Evolutionary conservation across 2,888 invertebrate species (phyloP).

Genomic region (Plutella xylostella): DNA sequence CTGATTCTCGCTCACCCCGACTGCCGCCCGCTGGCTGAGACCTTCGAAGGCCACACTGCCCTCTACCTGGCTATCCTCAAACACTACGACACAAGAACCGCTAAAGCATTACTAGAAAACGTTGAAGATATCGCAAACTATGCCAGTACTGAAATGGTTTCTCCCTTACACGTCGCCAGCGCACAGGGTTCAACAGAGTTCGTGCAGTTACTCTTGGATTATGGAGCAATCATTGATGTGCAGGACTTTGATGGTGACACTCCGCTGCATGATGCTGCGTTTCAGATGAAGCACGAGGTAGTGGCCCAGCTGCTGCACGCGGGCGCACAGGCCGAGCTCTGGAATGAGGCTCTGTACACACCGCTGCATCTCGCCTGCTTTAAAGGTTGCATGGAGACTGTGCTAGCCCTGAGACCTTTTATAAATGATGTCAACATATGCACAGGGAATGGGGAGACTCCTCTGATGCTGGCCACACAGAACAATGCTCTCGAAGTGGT

Average conservation of each 20-base stretch:
- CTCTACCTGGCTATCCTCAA: slow-evolving; percentile 53
- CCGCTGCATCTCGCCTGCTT: slow-evolving; percentile 58
- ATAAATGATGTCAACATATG: slow-evolving; percentile 43
- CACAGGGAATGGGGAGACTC: slow-evolving; percentile 40
- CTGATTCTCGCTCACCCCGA: slow-evolving; percentile 42
- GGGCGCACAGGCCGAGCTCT: slow-evolving; percentile 49
- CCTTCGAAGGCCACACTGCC: slow-evolving; percentile 62
- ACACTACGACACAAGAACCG: slow-evolving; percentile 37
- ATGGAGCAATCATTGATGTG: slow-evolving; percentile 49
- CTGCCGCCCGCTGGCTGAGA: slow-evolving; percentile 44
- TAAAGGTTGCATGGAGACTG: slow-evolving; percentile 40
- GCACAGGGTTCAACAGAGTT: slow-evolving; percentile 46
- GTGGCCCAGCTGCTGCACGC: slow-evolving; percentile 44
- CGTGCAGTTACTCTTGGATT: slow-evolving; percentile 44
- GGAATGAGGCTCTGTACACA: slow-evolving; percentile 44
- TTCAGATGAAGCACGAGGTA: slow-evolving; percentile 33
- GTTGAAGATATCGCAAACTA: slow-evolving; percentile 49
- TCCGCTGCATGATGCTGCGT: slow-evolving; percentile 55
- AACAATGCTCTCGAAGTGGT: slow-evolving; percentile 39
- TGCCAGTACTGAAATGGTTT: slow-evolving; percentile 55
- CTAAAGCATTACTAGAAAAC: slow-evolving; percentile 41
- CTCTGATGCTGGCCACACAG: slow-evolving; percentile 44
- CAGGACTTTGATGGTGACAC: slow-evolving; percentile 64
- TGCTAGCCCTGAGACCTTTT: slow-evolving; percentile 40
- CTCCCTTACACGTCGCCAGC: slow-evolving; percentile 53